phyloP scores from a whole-genome alignment of 2,113 vertebrate species.

The Oriolus oriolus region DNA sequence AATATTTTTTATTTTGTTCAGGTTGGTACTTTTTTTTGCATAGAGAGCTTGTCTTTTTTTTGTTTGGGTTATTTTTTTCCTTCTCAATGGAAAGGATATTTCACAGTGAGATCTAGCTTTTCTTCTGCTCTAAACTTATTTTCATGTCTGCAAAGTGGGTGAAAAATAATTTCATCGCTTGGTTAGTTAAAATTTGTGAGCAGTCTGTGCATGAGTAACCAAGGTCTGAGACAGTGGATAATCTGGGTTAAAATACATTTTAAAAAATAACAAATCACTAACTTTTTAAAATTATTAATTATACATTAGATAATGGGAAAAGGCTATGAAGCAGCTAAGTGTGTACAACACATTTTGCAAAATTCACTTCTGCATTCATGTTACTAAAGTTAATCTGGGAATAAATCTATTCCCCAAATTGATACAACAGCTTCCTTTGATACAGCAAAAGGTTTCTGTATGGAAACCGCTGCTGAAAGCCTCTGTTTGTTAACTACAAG shows the following conservation, averaged over 20 bases:
- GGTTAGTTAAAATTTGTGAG: not conserved
- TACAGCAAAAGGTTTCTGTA: not conserved
- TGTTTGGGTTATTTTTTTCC: not conserved
- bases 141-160: not conserved
- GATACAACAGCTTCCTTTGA: not conserved
- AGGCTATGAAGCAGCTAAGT: not conserved
- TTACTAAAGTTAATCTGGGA: not conserved
- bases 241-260: not conserved
- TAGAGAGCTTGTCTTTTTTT: not conserved
- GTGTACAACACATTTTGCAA: not conserved
- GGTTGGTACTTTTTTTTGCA: not conserved
- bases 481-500: not conserved
- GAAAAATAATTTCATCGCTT: not conserved
- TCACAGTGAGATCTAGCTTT: not conserved
- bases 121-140: not conserved
- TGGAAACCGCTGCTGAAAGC: not conserved
- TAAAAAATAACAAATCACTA: not conserved
- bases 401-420: not conserved
- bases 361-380: not conserved
- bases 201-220: not conserved
- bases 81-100: not conserved
- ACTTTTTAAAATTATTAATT: not conserved
- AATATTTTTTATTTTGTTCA: not conserved
- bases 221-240: not conserved
- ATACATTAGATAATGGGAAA: not conserved